Percentiles rank a stretch among this genome's conserved stretches.
phyloP scores from a whole-genome alignment of 2,113 vertebrate genomes.

The Rhagologus leucostigma region DNA sequence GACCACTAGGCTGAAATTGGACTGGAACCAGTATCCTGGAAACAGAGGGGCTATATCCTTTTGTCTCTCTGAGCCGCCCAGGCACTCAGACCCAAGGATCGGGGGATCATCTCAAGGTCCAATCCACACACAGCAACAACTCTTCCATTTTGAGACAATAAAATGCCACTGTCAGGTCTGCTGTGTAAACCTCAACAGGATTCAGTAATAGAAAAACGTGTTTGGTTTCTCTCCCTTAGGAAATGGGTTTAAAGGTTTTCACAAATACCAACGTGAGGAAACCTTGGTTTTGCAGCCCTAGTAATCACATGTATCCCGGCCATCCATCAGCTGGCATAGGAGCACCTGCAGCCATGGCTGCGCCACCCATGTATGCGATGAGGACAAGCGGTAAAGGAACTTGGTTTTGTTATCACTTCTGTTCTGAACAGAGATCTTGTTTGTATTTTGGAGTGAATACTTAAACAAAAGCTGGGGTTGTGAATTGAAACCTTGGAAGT shows the following conservation, averaged over 20 bases:
- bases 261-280: constrained; percentile 55
- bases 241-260: constrained; percentile 63
- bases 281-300: neutral
- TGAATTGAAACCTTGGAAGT: neutral
- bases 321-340: rapidly evolving
- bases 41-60: neutral
- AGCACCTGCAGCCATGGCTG: rapidly evolving
- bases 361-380: neutral
- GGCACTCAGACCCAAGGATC: neutral
- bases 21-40: neutral
- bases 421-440: neutral
- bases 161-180: neutral
- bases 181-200: neutral
- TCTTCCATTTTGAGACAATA: neutral
- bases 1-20: neutral
- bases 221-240: constrained; percentile 11
- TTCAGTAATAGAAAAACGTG: neutral
- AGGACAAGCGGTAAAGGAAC: neutral
- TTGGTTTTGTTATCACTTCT: neutral
- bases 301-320: rapidly evolving
- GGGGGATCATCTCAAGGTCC: neutral
- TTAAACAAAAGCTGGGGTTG: neutral
- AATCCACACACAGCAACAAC: neutral
- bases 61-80: neutral
- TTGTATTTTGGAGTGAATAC: neutral